These are phyloP conservation scores for Gadus chalcogrammus DNA, from an alignment of 2,113 vertebrate species.

Conservation along the genomic window DNA sequence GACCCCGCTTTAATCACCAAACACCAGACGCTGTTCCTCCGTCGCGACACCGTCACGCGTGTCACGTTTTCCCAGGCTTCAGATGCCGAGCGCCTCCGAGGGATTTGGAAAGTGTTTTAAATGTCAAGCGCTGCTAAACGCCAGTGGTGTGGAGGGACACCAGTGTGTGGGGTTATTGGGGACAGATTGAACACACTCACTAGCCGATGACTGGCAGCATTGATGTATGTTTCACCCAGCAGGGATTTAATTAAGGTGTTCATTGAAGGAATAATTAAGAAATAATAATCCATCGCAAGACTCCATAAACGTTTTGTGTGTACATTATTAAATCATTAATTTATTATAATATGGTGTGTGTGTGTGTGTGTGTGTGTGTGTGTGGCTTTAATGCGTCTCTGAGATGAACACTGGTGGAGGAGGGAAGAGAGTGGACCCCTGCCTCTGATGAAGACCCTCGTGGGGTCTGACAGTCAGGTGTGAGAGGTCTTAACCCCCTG, in stretches of 20 bases:
- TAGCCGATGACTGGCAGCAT: constrained; percentile 28
- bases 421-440: not conserved
- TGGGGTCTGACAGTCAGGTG: not conserved
- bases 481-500: not conserved
- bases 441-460: not conserved
- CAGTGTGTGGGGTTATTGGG: constrained; percentile 25
- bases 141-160: constrained; percentile 31
- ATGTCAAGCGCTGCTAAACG: constrained; percentile 51
- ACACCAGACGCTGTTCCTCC: too few species aligned
- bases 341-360: not conserved
- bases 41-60: constrained; percentile 14
- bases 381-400: not conserved
- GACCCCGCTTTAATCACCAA: too few species aligned
- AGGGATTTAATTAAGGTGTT: too few species aligned
- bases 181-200: constrained; percentile 23
- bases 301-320: not conserved
- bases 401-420: not conserved
- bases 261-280: constrained; percentile 22
- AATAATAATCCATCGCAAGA: too few species aligned
- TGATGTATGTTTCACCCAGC: constrained; percentile 31
- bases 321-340: not conserved
- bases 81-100: constrained; percentile 36
- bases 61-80: constrained; percentile 17
- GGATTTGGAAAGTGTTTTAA: constrained; percentile 65
- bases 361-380: not conserved